Conservation (phyloP, 2,113 vertebrate species). For the Cettia cetti region DNA sequence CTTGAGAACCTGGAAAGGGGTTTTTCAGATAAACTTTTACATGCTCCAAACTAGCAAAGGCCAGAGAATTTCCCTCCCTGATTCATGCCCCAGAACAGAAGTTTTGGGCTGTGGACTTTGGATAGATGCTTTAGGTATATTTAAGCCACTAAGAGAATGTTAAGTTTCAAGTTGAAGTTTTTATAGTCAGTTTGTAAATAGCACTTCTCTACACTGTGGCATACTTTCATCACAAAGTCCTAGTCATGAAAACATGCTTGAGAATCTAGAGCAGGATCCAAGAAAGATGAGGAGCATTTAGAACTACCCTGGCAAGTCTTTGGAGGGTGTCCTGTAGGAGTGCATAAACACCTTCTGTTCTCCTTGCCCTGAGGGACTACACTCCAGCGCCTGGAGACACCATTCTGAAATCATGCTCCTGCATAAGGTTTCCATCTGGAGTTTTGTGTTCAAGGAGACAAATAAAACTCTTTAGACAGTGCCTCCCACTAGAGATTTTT, state of each 20-base stretch:
- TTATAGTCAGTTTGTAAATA: background rate
- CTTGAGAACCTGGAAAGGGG: background rate
- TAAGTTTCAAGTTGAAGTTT: background rate
- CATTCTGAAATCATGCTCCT: background rate
- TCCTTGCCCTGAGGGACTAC: background rate
- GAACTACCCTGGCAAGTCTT: background rate
- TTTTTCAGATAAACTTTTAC: background rate
- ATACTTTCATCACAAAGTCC: background rate
- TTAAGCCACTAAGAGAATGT: background rate
- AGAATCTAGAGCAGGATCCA: background rate
- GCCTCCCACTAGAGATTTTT: rapidly evolving
- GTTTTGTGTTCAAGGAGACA: background rate
- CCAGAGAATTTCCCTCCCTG: background rate
- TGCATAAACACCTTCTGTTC: background rate
- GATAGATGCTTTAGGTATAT: background rate
- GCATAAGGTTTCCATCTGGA: background rate
- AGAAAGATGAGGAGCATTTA: background rate
- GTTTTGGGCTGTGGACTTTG: background rate
- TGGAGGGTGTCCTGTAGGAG: background rate
- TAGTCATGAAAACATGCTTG: background rate
- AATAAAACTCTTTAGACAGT: background rate
- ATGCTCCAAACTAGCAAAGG: background rate
- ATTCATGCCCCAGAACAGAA: background rate
- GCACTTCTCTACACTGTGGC: background rate
- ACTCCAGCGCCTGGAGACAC: background rate